These are phyloP conservation scores for Heliangelus exortis DNA, from an alignment of 2,797 vertebrate species.

Conservation along the genomic window DNA sequence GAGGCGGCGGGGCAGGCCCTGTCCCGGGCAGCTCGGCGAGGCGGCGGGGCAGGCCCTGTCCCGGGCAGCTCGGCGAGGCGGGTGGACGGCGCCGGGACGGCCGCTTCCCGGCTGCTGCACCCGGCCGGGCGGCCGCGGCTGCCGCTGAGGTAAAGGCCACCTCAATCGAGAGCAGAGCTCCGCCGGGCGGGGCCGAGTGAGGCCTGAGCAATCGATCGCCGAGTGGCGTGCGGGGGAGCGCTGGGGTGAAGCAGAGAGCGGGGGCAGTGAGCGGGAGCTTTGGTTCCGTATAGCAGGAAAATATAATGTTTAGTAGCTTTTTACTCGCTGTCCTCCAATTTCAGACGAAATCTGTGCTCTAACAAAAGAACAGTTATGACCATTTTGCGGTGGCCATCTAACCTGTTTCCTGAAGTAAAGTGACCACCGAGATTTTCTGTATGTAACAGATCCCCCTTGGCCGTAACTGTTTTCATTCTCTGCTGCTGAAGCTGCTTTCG, in stretches of 20 bases:
- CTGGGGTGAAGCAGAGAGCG: rapidly evolving
- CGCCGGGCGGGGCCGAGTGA: background rate
- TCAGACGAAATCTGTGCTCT: background rate
- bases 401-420: background rate
- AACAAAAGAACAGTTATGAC: background rate
- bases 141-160: rapidly evolving
- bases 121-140: rapidly evolving
- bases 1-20: too few species aligned
- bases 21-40: too few species aligned
- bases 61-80: too few species aligned
- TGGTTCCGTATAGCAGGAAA: rapidly evolving
- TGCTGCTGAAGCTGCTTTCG: rapidly evolving
- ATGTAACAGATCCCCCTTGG: background rate
- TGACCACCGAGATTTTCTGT: rapidly evolving
- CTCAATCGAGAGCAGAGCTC: background rate
- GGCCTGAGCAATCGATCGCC: background rate
- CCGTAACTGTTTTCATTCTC: background rate
- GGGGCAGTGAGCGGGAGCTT: background rate
- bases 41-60: too few species aligned
- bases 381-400: rapidly evolving
- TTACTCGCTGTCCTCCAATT: background rate
- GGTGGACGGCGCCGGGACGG: rapidly evolving
- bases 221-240: background rate
- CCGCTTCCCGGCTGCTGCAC: background rate
- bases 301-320: rapidly evolving